A percentile compares a stretch with the other conserved stretches of the same genome.
These are phyloP conservation scores for Panzeria rudis DNA, from an alignment of 2,888 invertebrate genomes.

Conservation along the genomic window DNA sequence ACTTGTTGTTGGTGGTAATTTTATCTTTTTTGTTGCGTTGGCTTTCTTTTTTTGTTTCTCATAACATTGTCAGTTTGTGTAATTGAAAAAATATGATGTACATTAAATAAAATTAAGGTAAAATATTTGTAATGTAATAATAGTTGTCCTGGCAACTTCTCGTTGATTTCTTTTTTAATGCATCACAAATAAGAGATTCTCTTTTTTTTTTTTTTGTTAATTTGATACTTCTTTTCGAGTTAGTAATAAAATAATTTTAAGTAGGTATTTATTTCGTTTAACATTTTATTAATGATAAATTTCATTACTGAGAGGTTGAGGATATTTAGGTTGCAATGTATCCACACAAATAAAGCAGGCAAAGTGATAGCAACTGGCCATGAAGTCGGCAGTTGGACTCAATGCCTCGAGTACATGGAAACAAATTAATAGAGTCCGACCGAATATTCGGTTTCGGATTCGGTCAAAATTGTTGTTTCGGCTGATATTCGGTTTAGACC, in stretches of 20 bases:
- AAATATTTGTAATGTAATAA: conserved; percentile 22
- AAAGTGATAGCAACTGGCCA: no score
- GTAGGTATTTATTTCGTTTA: not conserved
- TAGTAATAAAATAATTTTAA: conserved; percentile 11
- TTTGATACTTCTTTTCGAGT: conserved; percentile 27
- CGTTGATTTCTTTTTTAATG: not conserved
- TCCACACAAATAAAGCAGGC: no score
- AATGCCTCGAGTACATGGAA: no score
- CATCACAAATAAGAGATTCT: not conserved
- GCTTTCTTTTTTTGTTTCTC: not conserved
- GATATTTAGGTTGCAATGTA: not conserved
- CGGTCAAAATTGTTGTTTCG: no score
- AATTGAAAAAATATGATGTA: conserved; percentile 54
- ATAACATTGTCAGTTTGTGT: conserved; percentile 23
- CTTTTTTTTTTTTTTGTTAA: not conserved
- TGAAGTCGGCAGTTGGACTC: no score
- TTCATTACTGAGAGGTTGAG: not conserved
- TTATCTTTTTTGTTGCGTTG: conserved; percentile 6
- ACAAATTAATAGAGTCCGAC: no score
- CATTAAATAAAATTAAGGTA: conserved; percentile 33
- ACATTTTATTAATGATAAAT: not conserved
- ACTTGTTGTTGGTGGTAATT: conserved; percentile 47
- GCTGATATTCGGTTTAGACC: no score
- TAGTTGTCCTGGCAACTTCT: conserved; percentile 36
- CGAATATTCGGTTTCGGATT: no score